Evolutionary conservation across 2,888 invertebrate genomes (phyloP), one percentile per base, ranked within the genome.

Genomic region (Rhagium mordax): DNA sequence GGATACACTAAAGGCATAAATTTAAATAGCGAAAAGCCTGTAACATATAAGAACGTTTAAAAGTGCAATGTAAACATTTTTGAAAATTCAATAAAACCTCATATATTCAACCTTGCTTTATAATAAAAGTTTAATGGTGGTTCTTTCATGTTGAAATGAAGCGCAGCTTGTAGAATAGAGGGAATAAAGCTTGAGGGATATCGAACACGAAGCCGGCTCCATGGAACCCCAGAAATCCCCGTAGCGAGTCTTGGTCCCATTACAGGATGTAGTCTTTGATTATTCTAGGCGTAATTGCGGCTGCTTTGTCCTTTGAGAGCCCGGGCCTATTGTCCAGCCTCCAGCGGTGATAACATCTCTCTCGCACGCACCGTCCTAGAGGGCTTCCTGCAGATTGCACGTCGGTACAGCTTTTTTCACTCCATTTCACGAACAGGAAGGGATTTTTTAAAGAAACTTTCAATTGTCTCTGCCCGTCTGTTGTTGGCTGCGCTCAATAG

Each of bases 211-310:
- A 66, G 59, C 70, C 69, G 62, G 69, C 71, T 73, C 53, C 49
- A 16, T 51, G 66, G 75, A 75, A 77, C 79, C 77, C 79, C 75
- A 80, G 77, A 81, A 82, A 80, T 83, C 81, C 81, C 82, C 75
- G 79, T 75, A 79, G 82, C 80, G 78, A 79, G 75, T 80, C 82
- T 83, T 83, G 78, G 82, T 82, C 83, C 85, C 84, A 85, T 85
- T 85, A 84, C 85, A 83, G 85, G 85, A 85, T 84, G 84, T 84
- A 84, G 85, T 84, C 85, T 86, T 85, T 86, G 86, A 86, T 86
- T 86, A 86, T 86, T 85, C 84, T 81, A 75, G 80, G 80, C 83
- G 86, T 86, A 86, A 86, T 86, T 85, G 86, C 85, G 84, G 84
- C 82, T 78, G 84, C 85, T 85, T 85, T 86, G 85, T 85, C 85